Conservation (phyloP, 2,113 vertebrate genomes). For the Sigmodon hispidus region DNA sequence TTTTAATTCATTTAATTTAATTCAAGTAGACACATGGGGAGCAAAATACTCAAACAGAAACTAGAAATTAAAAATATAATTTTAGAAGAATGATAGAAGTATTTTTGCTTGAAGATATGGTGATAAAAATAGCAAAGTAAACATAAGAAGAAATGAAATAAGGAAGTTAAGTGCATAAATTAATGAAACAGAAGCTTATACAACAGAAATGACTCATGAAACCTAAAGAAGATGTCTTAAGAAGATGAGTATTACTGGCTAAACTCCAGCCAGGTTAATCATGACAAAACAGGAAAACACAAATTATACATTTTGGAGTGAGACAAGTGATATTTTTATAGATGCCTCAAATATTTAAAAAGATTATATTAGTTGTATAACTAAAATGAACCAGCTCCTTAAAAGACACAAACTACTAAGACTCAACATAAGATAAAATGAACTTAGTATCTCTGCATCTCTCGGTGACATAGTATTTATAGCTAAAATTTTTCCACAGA, state of each 20-base stretch:
- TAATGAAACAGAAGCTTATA: slow-evolving; percentile 11
- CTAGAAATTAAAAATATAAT: background rate
- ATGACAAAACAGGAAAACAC: background rate
- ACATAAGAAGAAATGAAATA: slow-evolving; percentile 18
- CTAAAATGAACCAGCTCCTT: background rate
- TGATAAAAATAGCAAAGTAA: slow-evolving; percentile 11
- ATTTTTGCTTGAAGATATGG: background rate
- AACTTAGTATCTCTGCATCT: background rate
- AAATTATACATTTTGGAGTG: slow-evolving; percentile 5
- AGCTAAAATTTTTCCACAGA: slow-evolving; percentile 18
- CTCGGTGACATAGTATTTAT: background rate
- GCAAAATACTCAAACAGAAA: slow-evolving; percentile 10
- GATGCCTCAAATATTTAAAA: background rate
- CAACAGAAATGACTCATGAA: slow-evolving; percentile 1
- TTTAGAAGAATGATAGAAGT: background rate
- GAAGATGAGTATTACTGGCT: background rate
- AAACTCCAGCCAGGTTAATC: background rate
- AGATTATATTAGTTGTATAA: background rate
- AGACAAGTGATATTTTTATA: background rate
- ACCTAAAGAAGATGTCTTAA: background rate
- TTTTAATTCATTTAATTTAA: background rate
- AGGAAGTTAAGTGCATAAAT: background rate
- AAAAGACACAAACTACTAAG: slow-evolving; percentile 21
- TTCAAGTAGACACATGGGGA: background rate
- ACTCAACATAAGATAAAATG: background rate